Percentiles rank a stretch among this genome's conserved stretches.
Evolutionary conservation across 1,140 invertebrate genomes (phyloP).

Genomic region (Aphis craccivora): DNA sequence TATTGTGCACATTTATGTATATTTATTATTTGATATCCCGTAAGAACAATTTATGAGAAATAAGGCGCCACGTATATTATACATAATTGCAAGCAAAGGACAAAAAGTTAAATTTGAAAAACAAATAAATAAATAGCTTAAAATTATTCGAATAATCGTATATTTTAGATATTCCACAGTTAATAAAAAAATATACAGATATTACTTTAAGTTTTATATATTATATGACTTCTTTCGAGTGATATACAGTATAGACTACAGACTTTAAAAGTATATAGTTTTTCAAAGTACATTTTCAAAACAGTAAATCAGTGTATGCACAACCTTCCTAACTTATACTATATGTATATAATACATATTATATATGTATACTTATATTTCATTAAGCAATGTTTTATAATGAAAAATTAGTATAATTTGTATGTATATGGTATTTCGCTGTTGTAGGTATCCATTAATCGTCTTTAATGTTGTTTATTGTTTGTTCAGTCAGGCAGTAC

Average conservation of each 20-base stretch:
- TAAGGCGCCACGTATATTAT: too few relatives aligned
- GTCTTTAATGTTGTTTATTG: not conserved
- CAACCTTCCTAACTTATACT: not conserved
- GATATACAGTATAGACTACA: not conserved
- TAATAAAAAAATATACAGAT: too few relatives aligned
- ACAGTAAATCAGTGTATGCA: too few relatives aligned
- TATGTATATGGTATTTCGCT: not conserved
- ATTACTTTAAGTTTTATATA: not conserved
- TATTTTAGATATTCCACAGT: too few relatives aligned
- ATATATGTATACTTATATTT: not conserved
- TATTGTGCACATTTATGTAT: too few relatives aligned
- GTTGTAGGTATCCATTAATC: not conserved
- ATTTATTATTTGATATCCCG: too few relatives aligned
- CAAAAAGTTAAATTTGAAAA: too few relatives aligned
- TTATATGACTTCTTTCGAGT: not conserved
- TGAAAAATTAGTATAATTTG: not conserved
- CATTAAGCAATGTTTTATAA: not conserved
- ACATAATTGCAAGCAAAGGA: too few relatives aligned
- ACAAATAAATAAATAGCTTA: too few relatives aligned
- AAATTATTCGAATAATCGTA: too few relatives aligned
- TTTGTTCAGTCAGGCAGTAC: slow-evolving; percentile 20
- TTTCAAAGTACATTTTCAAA: not conserved
- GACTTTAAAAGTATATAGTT: not conserved
- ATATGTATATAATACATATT: too few relatives aligned
- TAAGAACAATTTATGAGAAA: too few relatives aligned